Evolutionary conservation across 2,113 vertebrate genomes (phyloP).

Genomic region (Heterocephalus glaber): DNA sequence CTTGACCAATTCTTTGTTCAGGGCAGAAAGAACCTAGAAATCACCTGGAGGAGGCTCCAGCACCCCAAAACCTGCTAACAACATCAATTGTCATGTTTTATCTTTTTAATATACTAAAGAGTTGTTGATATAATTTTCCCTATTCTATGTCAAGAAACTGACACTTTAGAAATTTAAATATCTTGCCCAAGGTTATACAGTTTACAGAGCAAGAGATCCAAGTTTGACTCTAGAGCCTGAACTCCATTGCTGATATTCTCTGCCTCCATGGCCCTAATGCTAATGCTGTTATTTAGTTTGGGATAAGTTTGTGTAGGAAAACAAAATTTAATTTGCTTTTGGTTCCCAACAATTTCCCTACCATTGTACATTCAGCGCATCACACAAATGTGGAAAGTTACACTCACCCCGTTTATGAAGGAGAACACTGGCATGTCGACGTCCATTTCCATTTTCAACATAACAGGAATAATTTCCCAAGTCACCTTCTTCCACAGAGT

Average conservation of each 20-base stretch:
- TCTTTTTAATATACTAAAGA: not conserved
- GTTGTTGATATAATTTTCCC: not conserved
- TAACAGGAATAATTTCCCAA: conserved; percentile 99
- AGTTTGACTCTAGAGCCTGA: not conserved
- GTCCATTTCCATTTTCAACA: conserved; percentile 96
- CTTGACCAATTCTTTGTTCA: not conserved
- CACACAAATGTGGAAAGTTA: conserved; percentile 33
- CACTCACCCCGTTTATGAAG: conserved; percentile 94
- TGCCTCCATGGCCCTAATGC: not conserved
- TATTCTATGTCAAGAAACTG: not conserved
- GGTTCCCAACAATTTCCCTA: not conserved
- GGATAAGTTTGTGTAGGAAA: not conserved
- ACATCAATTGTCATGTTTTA: not conserved
- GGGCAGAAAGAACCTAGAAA: not conserved
- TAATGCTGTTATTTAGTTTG: conserved; percentile 59
- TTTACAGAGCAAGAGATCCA: not conserved
- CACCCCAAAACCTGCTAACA: not conserved
- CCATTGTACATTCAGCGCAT: not conserved
- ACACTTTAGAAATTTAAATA: not conserved
- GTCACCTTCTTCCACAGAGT: conserved; percentile 95
- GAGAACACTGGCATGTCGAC: conserved; percentile 94
- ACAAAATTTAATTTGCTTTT: not conserved
- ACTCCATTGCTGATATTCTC: not conserved
- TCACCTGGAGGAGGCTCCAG: not conserved
- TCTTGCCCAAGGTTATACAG: not conserved